A percentile compares a stretch with the other conserved stretches of the same genome.
Conservation (phyloP, 2,888 invertebrate genomes). For the Apotomis turbidana region DNA sequence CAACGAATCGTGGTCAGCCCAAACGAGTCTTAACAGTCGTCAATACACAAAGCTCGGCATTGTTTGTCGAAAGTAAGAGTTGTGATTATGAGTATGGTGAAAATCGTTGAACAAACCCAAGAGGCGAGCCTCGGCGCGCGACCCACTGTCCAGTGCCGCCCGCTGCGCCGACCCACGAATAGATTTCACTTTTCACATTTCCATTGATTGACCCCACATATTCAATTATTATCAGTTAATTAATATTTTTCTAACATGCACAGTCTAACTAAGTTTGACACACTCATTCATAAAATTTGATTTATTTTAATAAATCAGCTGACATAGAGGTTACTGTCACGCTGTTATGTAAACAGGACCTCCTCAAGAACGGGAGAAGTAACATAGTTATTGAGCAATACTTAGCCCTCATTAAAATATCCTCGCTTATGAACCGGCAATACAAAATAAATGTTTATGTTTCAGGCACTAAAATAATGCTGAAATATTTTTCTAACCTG, state of each 20-base stretch:
- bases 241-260: not conserved
- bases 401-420: not conserved
- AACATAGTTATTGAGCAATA: constrained; percentile 43
- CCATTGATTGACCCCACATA: constrained; percentile 55
- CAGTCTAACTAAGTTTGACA: not conserved
- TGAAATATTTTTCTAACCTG: constrained; percentile 67
- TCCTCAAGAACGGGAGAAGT: constrained; percentile 49
- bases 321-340: constrained; percentile 64
- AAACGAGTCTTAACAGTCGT: constrained; percentile 14
- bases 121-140: constrained; percentile 67
- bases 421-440: constrained; percentile 13
- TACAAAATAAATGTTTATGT: constrained; percentile 15
- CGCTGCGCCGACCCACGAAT: constrained; percentile 46
- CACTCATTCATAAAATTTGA: constrained; percentile 47
- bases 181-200: constrained; percentile 80
- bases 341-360: constrained; percentile 66
- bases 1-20: not conserved
- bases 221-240: constrained; percentile 46
- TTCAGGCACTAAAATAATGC: constrained; percentile 31
- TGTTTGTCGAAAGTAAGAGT: constrained; percentile 78
- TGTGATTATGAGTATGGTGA: constrained; percentile 68
- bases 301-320: constrained; percentile 54
- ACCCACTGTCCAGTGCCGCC: constrained; percentile 71
- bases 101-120: constrained; percentile 74
- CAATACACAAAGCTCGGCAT: constrained; percentile 50